These are phyloP conservation scores for Tonatia bakeri DNA, from an alignment of 2,113 vertebrate genomes.

Conservation along the genomic window DNA sequence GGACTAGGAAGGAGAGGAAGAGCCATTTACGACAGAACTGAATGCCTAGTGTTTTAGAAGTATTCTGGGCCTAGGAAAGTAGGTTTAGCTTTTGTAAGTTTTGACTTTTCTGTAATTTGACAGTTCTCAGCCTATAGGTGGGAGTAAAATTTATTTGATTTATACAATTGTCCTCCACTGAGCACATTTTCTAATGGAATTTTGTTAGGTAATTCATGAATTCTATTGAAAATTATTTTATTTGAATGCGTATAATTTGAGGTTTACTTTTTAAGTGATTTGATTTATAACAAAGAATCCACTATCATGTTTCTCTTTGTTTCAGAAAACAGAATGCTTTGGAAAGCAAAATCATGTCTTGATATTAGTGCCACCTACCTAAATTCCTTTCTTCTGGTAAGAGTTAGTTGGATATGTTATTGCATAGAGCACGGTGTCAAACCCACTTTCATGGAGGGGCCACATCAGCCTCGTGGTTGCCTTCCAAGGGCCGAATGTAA, in stretches of 20 bases:
- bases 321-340: slow-evolving; percentile 44
- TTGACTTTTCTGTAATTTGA: neutral
- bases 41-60: neutral
- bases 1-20: neutral
- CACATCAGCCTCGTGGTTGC: too few species aligned
- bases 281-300: slow-evolving; percentile 19
- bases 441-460: too few species aligned
- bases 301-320: neutral
- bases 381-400: neutral
- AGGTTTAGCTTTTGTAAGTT: neutral
- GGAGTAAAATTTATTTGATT: neutral
- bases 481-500: too few species aligned
- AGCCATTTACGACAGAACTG: neutral
- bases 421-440: too few species aligned
- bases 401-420: neutral
- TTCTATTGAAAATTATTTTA: slow-evolving; percentile 51
- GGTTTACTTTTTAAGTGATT: slow-evolving; percentile 42
- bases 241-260: neutral
- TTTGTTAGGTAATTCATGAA: neutral
- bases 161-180: neutral
- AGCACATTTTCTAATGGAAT: neutral
- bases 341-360: neutral
- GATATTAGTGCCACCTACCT: neutral
- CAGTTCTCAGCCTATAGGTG: neutral
- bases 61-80: neutral